A percentile compares a stretch with the other conserved stretches of the same genome.
Conservation (phyloP, 35 echinoderm and acorn worm genomes). For the Apostichopus japonicus region DNA sequence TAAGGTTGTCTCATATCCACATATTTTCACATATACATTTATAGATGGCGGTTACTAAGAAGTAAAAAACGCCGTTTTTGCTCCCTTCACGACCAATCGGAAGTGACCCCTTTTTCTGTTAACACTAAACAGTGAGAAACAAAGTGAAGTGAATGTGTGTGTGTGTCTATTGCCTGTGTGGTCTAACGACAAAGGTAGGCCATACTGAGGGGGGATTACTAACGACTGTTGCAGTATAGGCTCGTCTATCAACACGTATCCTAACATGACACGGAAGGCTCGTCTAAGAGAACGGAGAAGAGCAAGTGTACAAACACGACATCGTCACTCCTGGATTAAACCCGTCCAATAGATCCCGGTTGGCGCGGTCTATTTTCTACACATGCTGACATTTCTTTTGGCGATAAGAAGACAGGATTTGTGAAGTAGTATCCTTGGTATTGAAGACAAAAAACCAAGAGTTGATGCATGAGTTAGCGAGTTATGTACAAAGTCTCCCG, state of each 20-base stretch:
- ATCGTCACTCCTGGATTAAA: slow-evolving; percentile 39
- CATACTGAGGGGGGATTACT: not conserved
- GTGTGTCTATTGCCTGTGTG: slow-evolving; percentile 25
- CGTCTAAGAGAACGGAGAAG: not conserved
- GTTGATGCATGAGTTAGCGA: too few species aligned
- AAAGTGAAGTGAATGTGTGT: not conserved
- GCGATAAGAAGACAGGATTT: slow-evolving; percentile 28
- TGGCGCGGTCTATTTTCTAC: slow-evolving; percentile 1
- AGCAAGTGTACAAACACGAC: slow-evolving; percentile 45
- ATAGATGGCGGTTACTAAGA: too few species aligned
- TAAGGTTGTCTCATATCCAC: too few species aligned
- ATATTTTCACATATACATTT: too few species aligned
- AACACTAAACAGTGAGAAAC: not conserved
- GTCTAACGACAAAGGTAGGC: not conserved
- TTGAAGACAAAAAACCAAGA: not conserved
- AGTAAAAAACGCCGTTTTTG: too few species aligned
- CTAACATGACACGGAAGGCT: slow-evolving; percentile 37
- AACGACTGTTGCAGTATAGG: slow-evolving; percentile 12
- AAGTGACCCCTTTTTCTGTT: not conserved
- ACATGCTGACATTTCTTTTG: slow-evolving; percentile 8
- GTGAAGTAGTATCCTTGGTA: slow-evolving; percentile 31
- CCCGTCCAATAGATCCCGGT: slow-evolving; percentile 1
- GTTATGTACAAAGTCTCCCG: too few species aligned
- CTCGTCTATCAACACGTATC: slow-evolving; percentile 35
- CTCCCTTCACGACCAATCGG: too few species aligned